A percentile compares a stretch with the other conserved stretches of the same genome.
phyloP scores from a whole-genome alignment of 2,888 invertebrate species.

The Xylota segnis region DNA sequence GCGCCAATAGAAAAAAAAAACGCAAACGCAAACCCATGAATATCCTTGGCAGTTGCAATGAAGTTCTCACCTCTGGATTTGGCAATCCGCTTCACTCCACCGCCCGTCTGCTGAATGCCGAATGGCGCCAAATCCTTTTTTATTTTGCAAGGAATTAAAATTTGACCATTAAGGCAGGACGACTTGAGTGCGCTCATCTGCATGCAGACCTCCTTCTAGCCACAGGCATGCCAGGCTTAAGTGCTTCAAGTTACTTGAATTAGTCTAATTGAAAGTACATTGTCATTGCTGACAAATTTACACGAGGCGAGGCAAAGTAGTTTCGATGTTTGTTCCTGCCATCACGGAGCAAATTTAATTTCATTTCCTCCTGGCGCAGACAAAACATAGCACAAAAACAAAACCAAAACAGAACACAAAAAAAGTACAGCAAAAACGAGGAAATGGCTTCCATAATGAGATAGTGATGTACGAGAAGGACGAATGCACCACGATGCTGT shows the following conservation, averaged over 20 bases:
- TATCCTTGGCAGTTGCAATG: conserved; percentile 53
- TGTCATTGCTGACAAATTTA: conserved; percentile 66
- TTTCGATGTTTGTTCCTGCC: conserved; percentile 66
- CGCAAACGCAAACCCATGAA: conserved; percentile 2
- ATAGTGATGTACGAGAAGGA: conserved; percentile 47
- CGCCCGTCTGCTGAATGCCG: background rate
- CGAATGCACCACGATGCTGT: conserved; percentile 48
- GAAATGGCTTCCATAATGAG: conserved; percentile 61
- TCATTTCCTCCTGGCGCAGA: conserved; percentile 66
- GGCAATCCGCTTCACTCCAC: background rate
- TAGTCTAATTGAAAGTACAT: conserved; percentile 72
- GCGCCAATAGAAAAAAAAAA: conserved; percentile 43
- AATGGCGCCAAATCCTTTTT: conserved; percentile 29
- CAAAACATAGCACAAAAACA: conserved; percentile 41
- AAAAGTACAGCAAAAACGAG: conserved; percentile 1
- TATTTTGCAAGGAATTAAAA: conserved; percentile 15
- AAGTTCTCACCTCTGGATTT: conserved; percentile 48
- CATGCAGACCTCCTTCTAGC: conserved; percentile 24
- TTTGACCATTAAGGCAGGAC: conserved; percentile 25
- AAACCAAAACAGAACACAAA: conserved; percentile 41
- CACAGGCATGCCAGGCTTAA: conserved; percentile 11
- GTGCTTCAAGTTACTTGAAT: conserved; percentile 57
- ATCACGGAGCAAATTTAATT: conserved; percentile 61
- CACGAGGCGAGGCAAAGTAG: conserved; percentile 52
- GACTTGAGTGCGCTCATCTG: background rate